Conservation (phyloP, 1,140 invertebrate species). For the Saccostrea echinata region DNA sequence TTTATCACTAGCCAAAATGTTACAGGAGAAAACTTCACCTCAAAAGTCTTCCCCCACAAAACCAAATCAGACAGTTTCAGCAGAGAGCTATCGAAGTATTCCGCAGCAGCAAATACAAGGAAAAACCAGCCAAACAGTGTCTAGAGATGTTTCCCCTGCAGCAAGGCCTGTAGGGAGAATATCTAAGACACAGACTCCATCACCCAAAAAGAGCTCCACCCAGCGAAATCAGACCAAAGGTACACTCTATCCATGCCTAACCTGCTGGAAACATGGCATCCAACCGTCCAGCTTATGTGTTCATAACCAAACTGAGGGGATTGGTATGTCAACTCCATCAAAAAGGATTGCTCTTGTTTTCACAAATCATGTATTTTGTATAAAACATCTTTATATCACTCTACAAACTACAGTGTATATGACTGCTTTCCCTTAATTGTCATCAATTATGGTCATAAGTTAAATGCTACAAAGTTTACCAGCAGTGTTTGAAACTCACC, state of each 20-base stretch:
- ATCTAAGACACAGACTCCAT: neutral
- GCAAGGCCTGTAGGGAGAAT: neutral
- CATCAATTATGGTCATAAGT: too few relatives aligned
- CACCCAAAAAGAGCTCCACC: neutral
- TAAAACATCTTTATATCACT: too few relatives aligned
- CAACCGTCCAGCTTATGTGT: neutral
- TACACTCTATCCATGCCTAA: neutral
- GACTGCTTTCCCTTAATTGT: too few relatives aligned
- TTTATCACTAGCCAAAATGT: neutral
- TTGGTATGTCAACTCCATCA: neutral
- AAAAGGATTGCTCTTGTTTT: neutral
- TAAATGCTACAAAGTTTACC: too few relatives aligned
- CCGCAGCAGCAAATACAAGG: neutral
- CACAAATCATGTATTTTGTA: neutral
- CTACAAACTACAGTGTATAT: too few relatives aligned
- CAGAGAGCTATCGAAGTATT: neutral
- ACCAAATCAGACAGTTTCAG: neutral
- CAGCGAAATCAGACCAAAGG: neutral
- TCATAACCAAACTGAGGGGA: neutral
- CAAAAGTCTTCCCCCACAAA: neutral
- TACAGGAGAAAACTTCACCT: neutral
- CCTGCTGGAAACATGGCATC: neutral
- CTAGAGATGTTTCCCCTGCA: neutral
- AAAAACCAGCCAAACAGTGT: neutral
- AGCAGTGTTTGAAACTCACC: too few relatives aligned